Base-by-base conservation (phyloP, 2,888 invertebrate genomes). In the Busseola fusca region DNA sequence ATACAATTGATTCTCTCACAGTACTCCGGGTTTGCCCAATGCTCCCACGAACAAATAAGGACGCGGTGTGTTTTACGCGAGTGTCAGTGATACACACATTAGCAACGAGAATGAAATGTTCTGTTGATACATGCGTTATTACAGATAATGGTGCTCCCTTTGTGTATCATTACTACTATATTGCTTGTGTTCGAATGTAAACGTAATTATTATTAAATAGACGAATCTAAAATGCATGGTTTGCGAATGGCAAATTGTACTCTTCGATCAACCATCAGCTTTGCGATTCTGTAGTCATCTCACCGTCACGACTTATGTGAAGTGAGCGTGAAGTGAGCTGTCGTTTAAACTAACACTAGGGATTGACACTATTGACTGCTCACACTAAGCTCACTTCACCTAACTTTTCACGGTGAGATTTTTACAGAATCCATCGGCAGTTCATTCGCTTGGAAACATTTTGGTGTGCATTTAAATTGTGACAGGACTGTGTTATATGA, bases 1-100 rank as follows among this genome's bases (percentile, higher is more conserved):
- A 72, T 37, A 83, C 84, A 82, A 81, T 73, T 64, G 64, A 59
- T 77, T 62, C n/a, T 67, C 69, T 67, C 69, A 80, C 79, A 64
- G 34, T 34, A 54, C 25, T 16, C 14, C 40, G 45, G 42, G 64
- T 18, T 81, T 76, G 68, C 59, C 21, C 42, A 73, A 84, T 9
- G 25, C 59, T 84, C 83, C 71, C 83, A 83, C 82, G 70, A 21
- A n/a, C 7, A 40, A 21, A 25, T 37, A n/a, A 74, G 64, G 72
- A 62, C 71, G 62, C 18, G 2, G 57, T 58, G 60, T 64, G 69
- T 34, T 67, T 42, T 21, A 25, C 76, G 68, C 65, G 76, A 14
- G 27, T 21, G 14, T 42, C 57, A 16, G 62, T 14, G 37, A 42
- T 16, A 48, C 74, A 45, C 74, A 27, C 30, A 25, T 12, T 27